Evolutionary conservation across 1,140 invertebrate species (phyloP).

Genomic region (Harpegnathos saltator): DNA sequence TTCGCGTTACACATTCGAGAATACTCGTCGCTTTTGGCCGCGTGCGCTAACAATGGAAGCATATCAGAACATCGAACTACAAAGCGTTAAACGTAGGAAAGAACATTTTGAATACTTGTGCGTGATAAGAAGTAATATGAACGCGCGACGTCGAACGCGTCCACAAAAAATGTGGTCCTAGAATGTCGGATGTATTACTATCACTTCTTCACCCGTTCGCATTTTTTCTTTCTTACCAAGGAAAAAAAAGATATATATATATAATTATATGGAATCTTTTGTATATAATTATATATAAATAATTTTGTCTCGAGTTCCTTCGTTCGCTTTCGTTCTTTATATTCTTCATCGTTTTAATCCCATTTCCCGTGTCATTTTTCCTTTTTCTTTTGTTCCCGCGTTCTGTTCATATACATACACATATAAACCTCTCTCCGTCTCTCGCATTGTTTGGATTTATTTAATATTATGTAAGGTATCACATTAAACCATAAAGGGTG

Average conservation of each 20-base stretch:
- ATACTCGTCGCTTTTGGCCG: not conserved
- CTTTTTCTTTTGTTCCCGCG: not conserved
- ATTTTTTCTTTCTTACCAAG: not conserved
- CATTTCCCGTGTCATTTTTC: too few species aligned
- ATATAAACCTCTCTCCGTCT: not conserved
- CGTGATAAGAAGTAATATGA: not conserved
- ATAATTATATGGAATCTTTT: too few species aligned
- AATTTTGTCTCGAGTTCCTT: not conserved
- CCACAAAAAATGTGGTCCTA: not conserved
- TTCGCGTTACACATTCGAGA: too few species aligned
- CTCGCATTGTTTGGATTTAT: conserved; percentile 74
- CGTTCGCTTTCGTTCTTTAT: not conserved
- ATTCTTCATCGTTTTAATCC: not conserved
- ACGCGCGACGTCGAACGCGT: not conserved
- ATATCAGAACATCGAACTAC: not conserved
- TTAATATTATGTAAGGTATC: conserved; percentile 82
- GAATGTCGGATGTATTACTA: not conserved
- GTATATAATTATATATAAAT: too few species aligned
- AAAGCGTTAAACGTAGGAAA: conserved; percentile 2
- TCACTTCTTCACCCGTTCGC: not conserved
- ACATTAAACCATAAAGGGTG: conserved; percentile 83
- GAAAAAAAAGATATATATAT: too few species aligned
- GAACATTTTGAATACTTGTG: not conserved
- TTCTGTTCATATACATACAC: not conserved
- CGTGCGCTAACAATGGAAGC: not conserved